phyloP scores from a whole-genome alignment of 2,113 vertebrate genomes.

The Cheirogaleus medius region DNA sequence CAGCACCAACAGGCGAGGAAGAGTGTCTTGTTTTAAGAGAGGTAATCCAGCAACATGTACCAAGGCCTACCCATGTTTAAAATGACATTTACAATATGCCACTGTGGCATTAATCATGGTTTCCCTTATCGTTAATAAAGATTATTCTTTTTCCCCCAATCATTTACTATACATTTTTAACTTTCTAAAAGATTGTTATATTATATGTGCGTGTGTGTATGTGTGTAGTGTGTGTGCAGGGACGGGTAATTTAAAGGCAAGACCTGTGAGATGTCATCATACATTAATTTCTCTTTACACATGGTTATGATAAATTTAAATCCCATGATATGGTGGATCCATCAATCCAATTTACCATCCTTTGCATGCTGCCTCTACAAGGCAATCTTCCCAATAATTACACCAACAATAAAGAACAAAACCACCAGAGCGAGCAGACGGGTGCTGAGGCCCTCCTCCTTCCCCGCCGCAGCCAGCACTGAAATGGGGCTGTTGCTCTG shows the following conservation, averaged over 20 bases:
- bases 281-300: conserved; percentile 88
- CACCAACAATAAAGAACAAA: conserved; percentile 96
- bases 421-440: conserved; percentile 93
- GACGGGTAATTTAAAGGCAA: conserved; percentile 92
- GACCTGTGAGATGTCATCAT: conserved; percentile 92
- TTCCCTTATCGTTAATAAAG: conserved; percentile 76
- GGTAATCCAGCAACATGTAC: conserved; percentile 81
- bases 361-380: conserved; percentile 94
- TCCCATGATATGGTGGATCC: conserved; percentile 89
- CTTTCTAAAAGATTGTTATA: conserved; percentile 84
- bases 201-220: conserved; percentile 81
- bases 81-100: conserved; percentile 82
- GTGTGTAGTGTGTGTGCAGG: background rate
- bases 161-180: conserved; percentile 80
- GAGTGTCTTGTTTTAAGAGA: conserved; percentile 71
- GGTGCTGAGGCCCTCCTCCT: conserved; percentile 93
- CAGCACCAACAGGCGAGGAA: conserved; percentile 78
- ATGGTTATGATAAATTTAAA: conserved; percentile 93
- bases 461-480: conserved; percentile 83
- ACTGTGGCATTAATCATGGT: conserved; percentile 79
- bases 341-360: conserved; percentile 86
- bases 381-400: conserved; percentile 96
- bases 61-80: conserved; percentile 84
- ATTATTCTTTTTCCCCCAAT: conserved; percentile 73
- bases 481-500: conserved; percentile 89